Percentiles rank a stretch among this genome's conserved stretches.
Conservation (phyloP, 2,113 vertebrate genomes). For the Theristicus caerulescens region DNA sequence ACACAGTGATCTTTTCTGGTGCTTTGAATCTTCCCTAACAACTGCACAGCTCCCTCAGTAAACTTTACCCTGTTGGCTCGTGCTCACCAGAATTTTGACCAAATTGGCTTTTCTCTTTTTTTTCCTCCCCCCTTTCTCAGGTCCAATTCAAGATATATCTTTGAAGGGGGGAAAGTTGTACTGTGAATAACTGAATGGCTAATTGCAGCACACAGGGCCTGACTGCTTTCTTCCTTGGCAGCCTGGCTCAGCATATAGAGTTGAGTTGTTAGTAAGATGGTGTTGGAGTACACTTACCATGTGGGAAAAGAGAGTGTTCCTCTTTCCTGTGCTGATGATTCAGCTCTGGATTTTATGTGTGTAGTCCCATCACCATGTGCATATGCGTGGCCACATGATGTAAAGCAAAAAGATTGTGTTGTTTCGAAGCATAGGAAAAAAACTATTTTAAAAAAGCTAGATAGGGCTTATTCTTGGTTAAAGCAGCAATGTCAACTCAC, state of each 20-base stretch:
- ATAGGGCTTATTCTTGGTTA: not conserved
- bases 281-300: not conserved
- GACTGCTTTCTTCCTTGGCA: not conserved
- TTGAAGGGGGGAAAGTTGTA: not conserved
- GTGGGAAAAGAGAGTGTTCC: not conserved
- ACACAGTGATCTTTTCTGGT: not conserved
- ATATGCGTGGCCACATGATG: not conserved
- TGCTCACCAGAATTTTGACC: not conserved
- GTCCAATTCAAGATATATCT: not conserved
- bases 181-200: not conserved
- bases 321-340: not conserved
- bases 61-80: not conserved
- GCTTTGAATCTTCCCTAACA: slow-evolving; percentile 25
- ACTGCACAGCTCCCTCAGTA: not conserved
- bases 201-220: not conserved
- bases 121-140: not conserved
- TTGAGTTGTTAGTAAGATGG: not conserved
- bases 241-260: not conserved
- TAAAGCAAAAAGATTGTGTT: not conserved
- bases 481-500: not conserved
- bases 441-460: not conserved
- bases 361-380: not conserved
- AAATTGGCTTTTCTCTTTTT: not conserved
- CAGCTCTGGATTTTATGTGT: not conserved
- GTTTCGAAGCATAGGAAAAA: not conserved